phyloP scores from a whole-genome alignment of 2,888 invertebrate genomes.

The Anodontia alba region DNA sequence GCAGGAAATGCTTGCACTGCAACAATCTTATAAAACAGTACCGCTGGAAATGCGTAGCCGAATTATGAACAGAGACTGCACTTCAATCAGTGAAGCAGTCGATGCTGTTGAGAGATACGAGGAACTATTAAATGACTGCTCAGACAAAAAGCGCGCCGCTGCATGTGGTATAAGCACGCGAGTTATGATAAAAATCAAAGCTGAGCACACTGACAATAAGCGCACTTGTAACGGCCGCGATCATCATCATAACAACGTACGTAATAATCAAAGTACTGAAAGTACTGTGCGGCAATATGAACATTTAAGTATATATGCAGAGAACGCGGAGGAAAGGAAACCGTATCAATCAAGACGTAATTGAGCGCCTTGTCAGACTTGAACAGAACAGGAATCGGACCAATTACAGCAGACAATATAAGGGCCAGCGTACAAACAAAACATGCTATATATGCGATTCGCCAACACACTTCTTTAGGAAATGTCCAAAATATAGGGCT shows the following conservation, averaged over 20 bases:
- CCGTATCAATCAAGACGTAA: too few relatives aligned
- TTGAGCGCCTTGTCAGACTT: conserved; percentile 7
- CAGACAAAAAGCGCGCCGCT: background rate
- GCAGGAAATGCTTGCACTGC: conserved; percentile 23
- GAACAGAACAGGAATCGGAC: background rate
- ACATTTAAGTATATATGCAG: too few relatives aligned
- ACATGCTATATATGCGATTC: background rate
- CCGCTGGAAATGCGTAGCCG: conserved; percentile 29
- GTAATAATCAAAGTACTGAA: conserved; percentile 3
- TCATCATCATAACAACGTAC: too few relatives aligned
- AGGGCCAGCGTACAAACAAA: background rate
- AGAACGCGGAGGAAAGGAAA: too few relatives aligned
- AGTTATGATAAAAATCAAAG: background rate
- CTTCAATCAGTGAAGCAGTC: conserved; percentile 27
- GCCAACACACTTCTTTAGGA: background rate
- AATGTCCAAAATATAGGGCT: conserved; percentile 11
- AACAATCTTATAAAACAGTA: conserved; percentile 19
- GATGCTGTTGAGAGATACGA: conserved; percentile 34
- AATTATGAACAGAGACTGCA: conserved; percentile 22
- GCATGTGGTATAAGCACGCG: background rate
- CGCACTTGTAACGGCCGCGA: too few relatives aligned
- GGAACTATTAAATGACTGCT: conserved; percentile 6
- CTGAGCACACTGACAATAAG: too few relatives aligned
- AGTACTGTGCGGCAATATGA: background rate
- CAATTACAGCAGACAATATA: background rate